phyloP scores from a whole-genome alignment of 2,888 invertebrate species.

The Drosophila meridionalis region DNA sequence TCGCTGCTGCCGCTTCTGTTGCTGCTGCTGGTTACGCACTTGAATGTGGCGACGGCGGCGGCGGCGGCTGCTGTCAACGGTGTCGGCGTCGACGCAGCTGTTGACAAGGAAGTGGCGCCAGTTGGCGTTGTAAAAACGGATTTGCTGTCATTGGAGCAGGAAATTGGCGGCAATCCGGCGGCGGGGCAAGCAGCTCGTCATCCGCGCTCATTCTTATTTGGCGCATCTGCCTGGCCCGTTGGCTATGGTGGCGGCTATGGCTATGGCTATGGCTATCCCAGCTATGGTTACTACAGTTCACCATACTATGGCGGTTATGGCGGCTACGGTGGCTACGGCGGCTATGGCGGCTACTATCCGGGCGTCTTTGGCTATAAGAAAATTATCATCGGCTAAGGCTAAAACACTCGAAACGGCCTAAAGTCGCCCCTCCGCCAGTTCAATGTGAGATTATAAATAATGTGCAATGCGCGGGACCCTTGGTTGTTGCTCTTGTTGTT shows the following conservation, averaged over 20 bases:
- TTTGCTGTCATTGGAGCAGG: constrained; percentile 78
- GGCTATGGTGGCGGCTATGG: constrained; percentile 55
- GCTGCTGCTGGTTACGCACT: constrained; percentile 46
- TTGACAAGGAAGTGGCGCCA: constrained; percentile 75
- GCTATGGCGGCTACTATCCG: constrained; percentile 52
- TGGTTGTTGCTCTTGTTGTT: constrained; percentile 40
- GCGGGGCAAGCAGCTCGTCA: constrained; percentile 32
- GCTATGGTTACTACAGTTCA: constrained; percentile 12
- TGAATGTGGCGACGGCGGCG: constrained; percentile 53
- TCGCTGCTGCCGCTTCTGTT: constrained; percentile 3
- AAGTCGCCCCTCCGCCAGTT: constrained; percentile 26
- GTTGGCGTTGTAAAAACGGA: constrained; percentile 74
- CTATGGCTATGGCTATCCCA: constrained; percentile 47
- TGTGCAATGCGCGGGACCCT: constrained; percentile 52
- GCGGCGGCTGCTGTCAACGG: constrained; percentile 38
- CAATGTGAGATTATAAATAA: constrained; percentile 75
- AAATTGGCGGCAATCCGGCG: constrained; percentile 69
- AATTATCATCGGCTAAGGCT: constrained; percentile 60
- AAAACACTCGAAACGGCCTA: not conserved
- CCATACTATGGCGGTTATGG: constrained; percentile 16
- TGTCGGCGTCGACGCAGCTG: constrained; percentile 52
- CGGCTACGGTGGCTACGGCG: constrained; percentile 42
- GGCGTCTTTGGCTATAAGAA: constrained; percentile 63
- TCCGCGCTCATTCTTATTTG: constrained; percentile 54
- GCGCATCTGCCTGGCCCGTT: constrained; percentile 44